Evolutionary conservation across 1,140 invertebrate species (phyloP), one percentile per base, ranked within the genome.

Genomic region (Argopecten irradians): DNA sequence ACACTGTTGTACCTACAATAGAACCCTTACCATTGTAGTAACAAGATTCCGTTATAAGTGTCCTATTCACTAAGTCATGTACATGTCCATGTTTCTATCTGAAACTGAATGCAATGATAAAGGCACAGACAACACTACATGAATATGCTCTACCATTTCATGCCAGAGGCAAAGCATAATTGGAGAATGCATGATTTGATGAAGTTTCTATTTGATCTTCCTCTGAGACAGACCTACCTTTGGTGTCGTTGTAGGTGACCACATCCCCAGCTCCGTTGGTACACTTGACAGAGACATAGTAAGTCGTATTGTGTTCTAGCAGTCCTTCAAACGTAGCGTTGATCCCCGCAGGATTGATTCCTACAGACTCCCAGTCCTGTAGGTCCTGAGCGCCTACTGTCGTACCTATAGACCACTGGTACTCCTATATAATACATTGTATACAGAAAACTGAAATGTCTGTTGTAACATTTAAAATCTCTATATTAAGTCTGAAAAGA

Each of bases 351-450:
- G 91, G 71, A 39, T 90, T 88, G 7, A 82, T 33, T 7, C 91
- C 90, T 71, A 82, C 87, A 19, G 91, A 92, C 16, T 85, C 87
- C 33, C 85, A 93, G n/a, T 46, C 55, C 86, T 92, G 91, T 1
- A 93, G 41, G n/a, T 93, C 91, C 83, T 86, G 28, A 22, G 84
- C 88, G 0, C 91, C 91, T 85, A 85, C 46, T 71, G 88, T 86
- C 33, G 90, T 92, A 19, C 92, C 92, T 28, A 93, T 93, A 34
- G 90, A 90, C 92, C 92, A 93, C 22, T 83, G 22, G 82, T 92
- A 91, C 14, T 93, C 91, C 92, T 93, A 84, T 16, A 89, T 82
- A 19, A 84, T 82, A n/a, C 83, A 84, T 16, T 39, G 36, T 19
- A 34, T 22, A 13, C 7, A 86, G 32, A n/a, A 0, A 16, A 41